Base-by-base conservation (phyloP, 2,797 vertebrate genomes). In the Lepus oiostolus region DNA sequence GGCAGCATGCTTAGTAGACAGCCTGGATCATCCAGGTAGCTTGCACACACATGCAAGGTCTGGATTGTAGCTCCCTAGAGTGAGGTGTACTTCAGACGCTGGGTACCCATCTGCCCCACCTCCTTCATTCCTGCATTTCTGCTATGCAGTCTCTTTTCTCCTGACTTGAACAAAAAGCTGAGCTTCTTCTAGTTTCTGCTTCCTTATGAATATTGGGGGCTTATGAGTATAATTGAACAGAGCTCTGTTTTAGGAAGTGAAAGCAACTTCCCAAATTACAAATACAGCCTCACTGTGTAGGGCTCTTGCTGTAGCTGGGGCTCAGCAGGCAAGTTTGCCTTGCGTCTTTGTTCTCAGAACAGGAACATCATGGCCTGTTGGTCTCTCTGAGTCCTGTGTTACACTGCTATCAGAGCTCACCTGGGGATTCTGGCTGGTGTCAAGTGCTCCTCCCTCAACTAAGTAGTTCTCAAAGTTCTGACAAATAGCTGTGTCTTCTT, bases 101-200 rank as follows among this genome's bases (percentile, higher is more conserved):
- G 32, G 84, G 72, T 10, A 47, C 47, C 30, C 7, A 2, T 54
- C 28, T 7, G n/a, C 58, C 71, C 68, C 7, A 0, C 42, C 76
- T 80, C 74, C 16, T 0, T 85, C 68, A 47, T 1, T 47, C 50
- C 5, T n/a, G 22, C 35, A n/a, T 72, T 88, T 88, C 81, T 67
- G 0, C 83, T 93, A 68, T 95, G 93, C 91, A 93, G 91, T 85
- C 50, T 63, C 79, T 97, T 97, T 97, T 97, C 63, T 96, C 95
- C 81, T 80, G 81, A 76, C 65, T 32, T 47, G 42, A 98, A 97
- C 97, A 98, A 97, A 97, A n/a, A 95, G 91, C 95, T 74, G n/a
- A 94, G 75, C 90, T 93, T 86, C 76, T 70, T 63, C 52, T 67
- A 32, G 42, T 85, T 38, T 70, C 74, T 92, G 50, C 75, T 81